A percentile compares a stretch with the other conserved stretches of the same genome.
These are phyloP conservation scores for Pararge aegeria DNA, from an alignment of 1,140 invertebrate genomes.

Conservation along the genomic window DNA sequence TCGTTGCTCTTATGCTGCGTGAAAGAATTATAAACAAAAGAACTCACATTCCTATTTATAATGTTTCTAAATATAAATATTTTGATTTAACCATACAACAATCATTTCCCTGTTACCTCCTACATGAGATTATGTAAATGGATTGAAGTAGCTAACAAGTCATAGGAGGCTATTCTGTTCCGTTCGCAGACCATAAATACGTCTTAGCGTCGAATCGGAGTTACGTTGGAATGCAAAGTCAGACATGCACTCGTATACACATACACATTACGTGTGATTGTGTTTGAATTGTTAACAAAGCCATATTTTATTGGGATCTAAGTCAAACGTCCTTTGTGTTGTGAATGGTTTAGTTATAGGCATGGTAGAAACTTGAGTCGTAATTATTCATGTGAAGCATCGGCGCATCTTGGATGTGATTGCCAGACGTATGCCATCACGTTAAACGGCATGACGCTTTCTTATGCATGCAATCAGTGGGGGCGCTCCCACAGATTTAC, in stretches of 20 bases:
- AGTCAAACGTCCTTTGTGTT: conserved; percentile 11
- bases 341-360: no score
- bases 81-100: background rate
- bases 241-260: conserved; percentile 26
- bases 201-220: conserved; percentile 41
- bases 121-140: conserved; percentile 38
- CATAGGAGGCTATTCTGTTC: conserved; percentile 38
- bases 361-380: no score
- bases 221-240: conserved; percentile 36
- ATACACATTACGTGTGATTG: conserved; percentile 8
- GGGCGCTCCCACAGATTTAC: no score
- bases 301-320: conserved; percentile 35
- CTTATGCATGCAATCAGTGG: no score
- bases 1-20: no score
- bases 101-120: background rate
- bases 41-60: no score
- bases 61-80: background rate
- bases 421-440: no score
- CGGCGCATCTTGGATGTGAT: no score
- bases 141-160: conserved; percentile 30
- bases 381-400: no score
- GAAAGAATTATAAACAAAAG: no score
- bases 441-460: no score
- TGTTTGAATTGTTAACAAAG: conserved; percentile 44
- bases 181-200: conserved; percentile 47